These are phyloP conservation scores for Echinometra lucunter DNA, from an alignment of 53 echinoderm and acorn worm species.

Conservation along the genomic window DNA sequence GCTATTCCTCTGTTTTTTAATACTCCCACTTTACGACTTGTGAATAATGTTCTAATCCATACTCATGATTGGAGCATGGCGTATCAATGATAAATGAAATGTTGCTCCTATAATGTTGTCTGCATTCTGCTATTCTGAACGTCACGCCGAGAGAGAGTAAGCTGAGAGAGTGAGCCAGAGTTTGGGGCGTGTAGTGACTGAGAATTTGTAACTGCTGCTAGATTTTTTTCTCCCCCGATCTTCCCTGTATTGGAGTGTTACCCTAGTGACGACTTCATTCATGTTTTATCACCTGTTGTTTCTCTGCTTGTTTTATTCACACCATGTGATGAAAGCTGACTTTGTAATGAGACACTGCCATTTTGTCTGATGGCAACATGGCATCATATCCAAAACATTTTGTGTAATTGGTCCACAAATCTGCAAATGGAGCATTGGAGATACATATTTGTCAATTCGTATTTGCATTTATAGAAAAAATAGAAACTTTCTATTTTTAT, in stretches of 20 bases:
- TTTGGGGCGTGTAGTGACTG: not conserved
- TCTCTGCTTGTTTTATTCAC: not conserved
- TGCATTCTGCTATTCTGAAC: not conserved
- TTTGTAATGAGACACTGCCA: conserved; percentile 14
- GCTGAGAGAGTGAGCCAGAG: not conserved
- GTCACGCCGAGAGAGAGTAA: not conserved
- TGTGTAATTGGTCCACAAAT: no score
- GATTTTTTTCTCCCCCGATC: conserved; percentile 3
- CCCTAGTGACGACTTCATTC: conserved; percentile 48
- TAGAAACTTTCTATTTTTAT: no score
- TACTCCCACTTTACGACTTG: not conserved
- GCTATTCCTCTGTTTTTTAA: conserved; percentile 5
- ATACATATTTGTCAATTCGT: no score
- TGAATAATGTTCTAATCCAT: conserved; percentile 47
- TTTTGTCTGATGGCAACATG: not conserved
- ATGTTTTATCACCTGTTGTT: conserved; percentile 47
- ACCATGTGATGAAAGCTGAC: conserved; percentile 20
- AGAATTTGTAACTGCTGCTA: conserved; percentile 35
- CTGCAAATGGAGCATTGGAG: no score
- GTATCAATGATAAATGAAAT: conserved; percentile 33
- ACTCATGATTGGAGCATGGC: not conserved
- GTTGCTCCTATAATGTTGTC: not conserved
- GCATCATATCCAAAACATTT: no score
- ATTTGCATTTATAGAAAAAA: no score
- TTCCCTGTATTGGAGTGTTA: conserved; percentile 30